Conservation (phyloP, 2,888 invertebrate species). For the Mystacides longicornis region DNA sequence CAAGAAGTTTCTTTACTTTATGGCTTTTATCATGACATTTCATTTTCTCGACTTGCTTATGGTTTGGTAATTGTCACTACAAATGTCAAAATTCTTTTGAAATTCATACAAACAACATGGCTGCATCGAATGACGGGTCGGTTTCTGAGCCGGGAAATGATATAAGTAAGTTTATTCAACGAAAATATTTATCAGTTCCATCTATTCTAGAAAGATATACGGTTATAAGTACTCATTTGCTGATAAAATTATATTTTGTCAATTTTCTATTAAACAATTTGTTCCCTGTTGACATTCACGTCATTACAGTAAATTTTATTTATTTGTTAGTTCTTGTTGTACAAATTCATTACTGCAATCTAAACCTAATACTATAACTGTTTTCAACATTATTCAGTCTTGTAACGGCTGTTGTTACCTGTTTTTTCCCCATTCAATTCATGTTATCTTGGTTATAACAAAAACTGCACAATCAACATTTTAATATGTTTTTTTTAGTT, state of each 20-base stretch:
- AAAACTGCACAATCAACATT: neutral
- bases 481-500: conserved; percentile 45
- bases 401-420: too few relatives aligned
- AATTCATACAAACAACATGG: conserved; percentile 25
- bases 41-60: neutral
- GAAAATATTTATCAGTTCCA: too few relatives aligned
- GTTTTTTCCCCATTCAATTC: too few relatives aligned
- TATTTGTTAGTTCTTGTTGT: neutral
- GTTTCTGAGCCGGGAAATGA: conserved; percentile 23
- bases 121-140: conserved; percentile 13
- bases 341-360: too few relatives aligned
- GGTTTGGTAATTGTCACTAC: neutral
- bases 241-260: too few relatives aligned
- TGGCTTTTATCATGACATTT: neutral
- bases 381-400: too few relatives aligned
- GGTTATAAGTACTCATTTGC: too few relatives aligned
- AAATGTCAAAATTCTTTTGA: conserved; percentile 4
- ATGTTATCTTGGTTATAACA: too few relatives aligned
- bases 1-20: too few relatives aligned
- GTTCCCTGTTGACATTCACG: neutral
- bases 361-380: too few relatives aligned
- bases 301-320: neutral
- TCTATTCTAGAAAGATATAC: too few relatives aligned
- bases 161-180: conserved; percentile 15
- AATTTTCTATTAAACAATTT: too few relatives aligned